phyloP scores from a whole-genome alignment of 2,113 vertebrate genomes.

The Machaerirhynchus nigripectus region DNA sequence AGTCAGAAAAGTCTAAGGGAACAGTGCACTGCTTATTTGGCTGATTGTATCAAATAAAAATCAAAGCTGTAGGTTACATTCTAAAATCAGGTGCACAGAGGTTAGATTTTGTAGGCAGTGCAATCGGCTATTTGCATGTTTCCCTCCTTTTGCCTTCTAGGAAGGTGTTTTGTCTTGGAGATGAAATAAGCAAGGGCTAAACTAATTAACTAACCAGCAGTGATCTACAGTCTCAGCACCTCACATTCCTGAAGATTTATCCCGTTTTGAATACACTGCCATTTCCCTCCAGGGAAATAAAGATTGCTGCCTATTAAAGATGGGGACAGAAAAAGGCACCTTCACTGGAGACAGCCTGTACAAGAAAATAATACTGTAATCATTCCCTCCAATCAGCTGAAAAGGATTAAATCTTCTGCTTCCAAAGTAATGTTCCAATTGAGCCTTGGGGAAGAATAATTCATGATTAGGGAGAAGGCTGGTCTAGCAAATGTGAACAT shows the following conservation, averaged over 20 bases:
- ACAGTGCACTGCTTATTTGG: constrained; percentile 23
- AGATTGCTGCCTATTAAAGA: constrained; percentile 86
- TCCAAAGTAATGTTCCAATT: constrained; percentile 88
- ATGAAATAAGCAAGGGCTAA: constrained; percentile 74
- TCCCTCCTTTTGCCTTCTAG: constrained; percentile 38
- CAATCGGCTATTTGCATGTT: constrained; percentile 19
- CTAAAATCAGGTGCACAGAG: background rate
- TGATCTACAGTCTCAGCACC: constrained; percentile 78
- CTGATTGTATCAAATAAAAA: constrained; percentile 33
- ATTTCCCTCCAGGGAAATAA: constrained; percentile 85
- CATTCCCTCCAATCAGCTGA: constrained; percentile 92
- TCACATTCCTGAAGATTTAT: constrained; percentile 83
- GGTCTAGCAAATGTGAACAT: constrained; percentile 89
- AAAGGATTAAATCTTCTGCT: constrained; percentile 90
- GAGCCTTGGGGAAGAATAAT: constrained; percentile 90
- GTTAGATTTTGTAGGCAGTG: background rate
- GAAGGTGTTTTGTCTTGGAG: constrained; percentile 66
- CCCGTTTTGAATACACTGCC: constrained; percentile 82
- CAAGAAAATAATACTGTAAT: constrained; percentile 89
- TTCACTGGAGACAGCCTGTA: constrained; percentile 84
- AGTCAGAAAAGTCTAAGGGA: constrained; percentile 11
- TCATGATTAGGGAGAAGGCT: constrained; percentile 88
- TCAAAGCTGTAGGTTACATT: constrained; percentile 26
- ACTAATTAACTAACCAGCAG: constrained; percentile 83
- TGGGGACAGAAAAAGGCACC: constrained; percentile 88